A percentile compares a stretch with the other conserved stretches of the same genome.
Evolutionary conservation across 2,797 vertebrate genomes (phyloP).

Genomic region (Microctenopoma stevenorrisi): DNA sequence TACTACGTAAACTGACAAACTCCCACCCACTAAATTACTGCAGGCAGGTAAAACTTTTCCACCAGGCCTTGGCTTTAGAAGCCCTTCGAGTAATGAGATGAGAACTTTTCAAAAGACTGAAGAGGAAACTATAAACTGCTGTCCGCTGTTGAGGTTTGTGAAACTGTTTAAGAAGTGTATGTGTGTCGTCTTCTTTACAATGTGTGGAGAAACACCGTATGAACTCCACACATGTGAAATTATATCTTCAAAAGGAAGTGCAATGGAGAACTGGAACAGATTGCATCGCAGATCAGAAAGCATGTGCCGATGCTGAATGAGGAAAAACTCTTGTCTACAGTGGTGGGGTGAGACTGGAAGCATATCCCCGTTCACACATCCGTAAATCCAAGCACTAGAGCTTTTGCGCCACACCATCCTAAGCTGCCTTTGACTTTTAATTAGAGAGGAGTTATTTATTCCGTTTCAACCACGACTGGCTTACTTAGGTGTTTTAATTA

Average conservation of each 20-base stretch:
- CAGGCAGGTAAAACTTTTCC: constrained; percentile 53
- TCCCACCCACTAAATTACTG: constrained; percentile 49
- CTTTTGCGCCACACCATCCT: constrained; percentile 27
- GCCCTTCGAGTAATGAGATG: constrained; percentile 34
- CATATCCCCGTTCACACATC: constrained; percentile 43
- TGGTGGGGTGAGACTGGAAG: constrained; percentile 2
- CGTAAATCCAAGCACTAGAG: constrained; percentile 43
- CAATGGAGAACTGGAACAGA: constrained; percentile 16
- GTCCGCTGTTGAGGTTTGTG: constrained; percentile 39
- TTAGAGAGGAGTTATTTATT: constrained; percentile 66
- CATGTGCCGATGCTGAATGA: constrained; percentile 5
- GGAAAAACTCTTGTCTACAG: constrained; percentile 14
- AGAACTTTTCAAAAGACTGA: constrained; percentile 3
- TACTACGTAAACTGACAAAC: constrained; percentile 31
- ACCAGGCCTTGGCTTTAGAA: constrained; percentile 34
- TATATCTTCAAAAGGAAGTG: constrained; percentile 20
- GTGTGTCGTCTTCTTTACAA: not conserved
- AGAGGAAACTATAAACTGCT: constrained; percentile 9
- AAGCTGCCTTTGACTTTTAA: constrained; percentile 65
- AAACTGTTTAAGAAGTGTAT: not conserved
- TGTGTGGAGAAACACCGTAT: constrained; percentile 4
- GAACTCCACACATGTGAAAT: not conserved
- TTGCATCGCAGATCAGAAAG: constrained; percentile 2
- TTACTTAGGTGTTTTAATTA: constrained; percentile 71
- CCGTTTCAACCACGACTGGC: constrained; percentile 55